phyloP scores from a whole-genome alignment of 2,113 vertebrate genomes.

The Gymnobelideus leadbeateri region DNA sequence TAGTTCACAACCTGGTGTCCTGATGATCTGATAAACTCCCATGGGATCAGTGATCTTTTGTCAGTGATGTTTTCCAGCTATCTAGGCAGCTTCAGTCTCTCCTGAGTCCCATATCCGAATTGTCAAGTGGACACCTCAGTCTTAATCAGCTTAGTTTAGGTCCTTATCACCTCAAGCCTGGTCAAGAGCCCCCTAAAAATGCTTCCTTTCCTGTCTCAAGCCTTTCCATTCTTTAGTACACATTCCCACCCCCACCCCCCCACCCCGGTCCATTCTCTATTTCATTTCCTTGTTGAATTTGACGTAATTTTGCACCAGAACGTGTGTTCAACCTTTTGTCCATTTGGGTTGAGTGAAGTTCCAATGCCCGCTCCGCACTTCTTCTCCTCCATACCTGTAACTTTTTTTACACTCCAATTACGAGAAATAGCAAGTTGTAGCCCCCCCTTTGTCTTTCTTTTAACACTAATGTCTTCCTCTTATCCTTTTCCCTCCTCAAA shows the following conservation, averaged over 20 bases:
- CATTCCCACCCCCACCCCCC: not conserved
- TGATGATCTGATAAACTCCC: not conserved
- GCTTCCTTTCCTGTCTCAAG: not conserved
- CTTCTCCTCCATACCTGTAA: not conserved
- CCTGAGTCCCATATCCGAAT: not conserved
- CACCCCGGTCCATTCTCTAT: constrained; percentile 31
- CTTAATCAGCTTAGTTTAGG: not conserved
- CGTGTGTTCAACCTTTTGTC: not conserved
- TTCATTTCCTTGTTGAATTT: not conserved
- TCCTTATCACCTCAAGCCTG: not conserved
- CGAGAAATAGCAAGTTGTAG: not conserved
- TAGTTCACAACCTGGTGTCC: not conserved
- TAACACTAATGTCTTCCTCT: not conserved
- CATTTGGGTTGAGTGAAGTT: not conserved
- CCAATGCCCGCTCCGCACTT: not conserved
- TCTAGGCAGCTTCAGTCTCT: not conserved
- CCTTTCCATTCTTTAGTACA: not conserved
- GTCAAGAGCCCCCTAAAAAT: not conserved
- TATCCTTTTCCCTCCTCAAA: not conserved
- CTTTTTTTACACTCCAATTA: not conserved
- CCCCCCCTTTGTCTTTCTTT: not conserved
- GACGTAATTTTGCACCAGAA: not conserved
- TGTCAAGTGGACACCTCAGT: not conserved
- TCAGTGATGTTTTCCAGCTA: not conserved
- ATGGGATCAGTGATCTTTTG: not conserved